Conservation (phyloP, 2,797 vertebrate genomes). For the Rhinichthys osculus region DNA sequence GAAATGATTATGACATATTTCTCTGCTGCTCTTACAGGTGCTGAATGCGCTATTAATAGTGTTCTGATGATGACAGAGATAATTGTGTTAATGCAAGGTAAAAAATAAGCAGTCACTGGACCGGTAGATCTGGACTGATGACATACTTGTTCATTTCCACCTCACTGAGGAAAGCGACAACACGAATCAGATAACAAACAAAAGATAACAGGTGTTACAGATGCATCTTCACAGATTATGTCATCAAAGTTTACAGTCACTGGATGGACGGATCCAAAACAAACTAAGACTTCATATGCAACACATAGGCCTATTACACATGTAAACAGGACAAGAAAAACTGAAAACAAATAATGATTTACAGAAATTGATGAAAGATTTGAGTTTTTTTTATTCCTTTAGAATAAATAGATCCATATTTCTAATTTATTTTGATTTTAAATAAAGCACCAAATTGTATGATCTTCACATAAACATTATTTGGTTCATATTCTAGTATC, state of each 20-base stretch:
- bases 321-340: too few species aligned
- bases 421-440: neutral
- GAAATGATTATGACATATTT: constrained; percentile 7
- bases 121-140: constrained; percentile 20
- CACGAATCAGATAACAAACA: neutral
- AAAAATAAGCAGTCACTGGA: constrained; percentile 11
- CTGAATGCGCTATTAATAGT: constrained; percentile 4
- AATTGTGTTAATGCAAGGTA: neutral
- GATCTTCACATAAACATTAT: neutral
- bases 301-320: neutral
- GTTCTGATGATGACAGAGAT: constrained; percentile 7
- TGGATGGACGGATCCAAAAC: neutral
- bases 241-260: neutral
- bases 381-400: neutral
- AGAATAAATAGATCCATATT: neutral
- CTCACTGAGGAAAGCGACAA: neutral
- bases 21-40: constrained; percentile 20
- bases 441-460: neutral
- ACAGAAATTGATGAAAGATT: neutral
- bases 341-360: neutral
- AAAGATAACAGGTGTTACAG: neutral
- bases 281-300: neutral
- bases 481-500: too few species aligned
- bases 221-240: constrained; percentile 5
- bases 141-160: constrained; percentile 2